Evolutionary conservation across 1,140 invertebrate genomes (phyloP), one percentile per base, ranked within the genome.

Genomic region (Drosophila asahinai): DNA sequence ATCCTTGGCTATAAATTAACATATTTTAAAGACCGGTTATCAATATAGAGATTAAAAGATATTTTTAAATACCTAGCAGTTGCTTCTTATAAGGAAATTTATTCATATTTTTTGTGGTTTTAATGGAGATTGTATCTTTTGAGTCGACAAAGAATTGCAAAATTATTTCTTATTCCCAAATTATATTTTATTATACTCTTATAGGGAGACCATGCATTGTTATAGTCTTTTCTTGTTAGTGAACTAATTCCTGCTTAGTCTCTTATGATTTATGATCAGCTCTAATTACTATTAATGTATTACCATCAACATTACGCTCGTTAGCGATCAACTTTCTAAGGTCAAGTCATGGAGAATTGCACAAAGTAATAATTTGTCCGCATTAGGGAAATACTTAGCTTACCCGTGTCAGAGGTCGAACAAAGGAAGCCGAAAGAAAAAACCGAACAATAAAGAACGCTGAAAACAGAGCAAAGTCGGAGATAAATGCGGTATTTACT

Each of bases 401-500:
- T 42, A 7, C 45, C 55, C 38, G 30, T 73, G 71, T 74, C 71
- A 74, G 70, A 61, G 71, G 67, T 74, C 71, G 42, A 66, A 59
- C 54, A 66, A 76, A 76, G 60, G 58, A 45, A 60, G 17, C 51
- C 54, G 52, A 64, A 71, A 25, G 8, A 14, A 5, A 25, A 38
- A 6, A 62, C 43, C 45, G 19, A 62, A 57, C 67, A 71, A 72
- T 71, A 71, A 59, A 71, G 54, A 73, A 72, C 22, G 67, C 70
- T 15, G 36, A 81, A 62, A 66, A 60, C 62, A 77, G 51, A 64
- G 73, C 68, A 57, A 4, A 49, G 52, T 47, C 12, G 40, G 8
- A 81, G 60, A 86, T 82, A 86, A 86, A 87, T 83, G 70, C 54
- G 49, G 42, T 80, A 67, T 78, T 83, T 67, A 63, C 73, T 70